Conservation (phyloP, 2,113 vertebrate genomes). For the Dendrocopos noguchii region DNA sequence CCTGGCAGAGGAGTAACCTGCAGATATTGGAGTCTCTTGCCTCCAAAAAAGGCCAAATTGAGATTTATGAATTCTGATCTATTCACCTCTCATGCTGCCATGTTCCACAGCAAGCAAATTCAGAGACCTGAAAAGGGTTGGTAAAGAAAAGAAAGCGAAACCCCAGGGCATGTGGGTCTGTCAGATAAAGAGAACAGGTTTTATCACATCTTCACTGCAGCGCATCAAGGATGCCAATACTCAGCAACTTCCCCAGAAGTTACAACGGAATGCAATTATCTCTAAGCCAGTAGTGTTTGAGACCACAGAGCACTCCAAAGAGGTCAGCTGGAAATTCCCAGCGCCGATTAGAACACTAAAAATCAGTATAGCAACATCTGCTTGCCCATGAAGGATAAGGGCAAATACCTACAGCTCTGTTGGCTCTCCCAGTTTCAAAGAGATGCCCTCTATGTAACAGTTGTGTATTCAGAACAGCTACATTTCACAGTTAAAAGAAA, state of each 20-base stretch:
- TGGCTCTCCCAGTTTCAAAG: not conserved
- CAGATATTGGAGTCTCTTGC: not conserved
- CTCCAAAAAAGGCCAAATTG: not conserved
- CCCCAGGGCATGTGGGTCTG: not conserved
- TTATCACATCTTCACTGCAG: not conserved
- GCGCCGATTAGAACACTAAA: not conserved
- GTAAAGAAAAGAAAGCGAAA: conserved; percentile 6
- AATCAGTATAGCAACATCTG: not conserved
- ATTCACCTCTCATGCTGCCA: fast-evolving
- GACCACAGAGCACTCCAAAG: not conserved
- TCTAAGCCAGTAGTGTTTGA: not conserved
- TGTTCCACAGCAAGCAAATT: not conserved
- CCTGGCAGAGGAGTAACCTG: not conserved
- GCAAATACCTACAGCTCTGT: not conserved
- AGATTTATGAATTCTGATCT: not conserved
- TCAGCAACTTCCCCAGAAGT: not conserved
- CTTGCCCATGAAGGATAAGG: not conserved
- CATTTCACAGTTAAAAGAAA: not conserved
- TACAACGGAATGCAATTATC: not conserved
- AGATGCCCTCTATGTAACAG: not conserved
- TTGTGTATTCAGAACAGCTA: not conserved
- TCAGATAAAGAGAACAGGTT: not conserved
- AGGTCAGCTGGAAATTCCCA: not conserved
- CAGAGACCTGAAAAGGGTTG: not conserved
- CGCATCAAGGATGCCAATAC: not conserved